Conservation (phyloP, 2,888 invertebrate genomes). For the Cataglyphis cursor region DNA sequence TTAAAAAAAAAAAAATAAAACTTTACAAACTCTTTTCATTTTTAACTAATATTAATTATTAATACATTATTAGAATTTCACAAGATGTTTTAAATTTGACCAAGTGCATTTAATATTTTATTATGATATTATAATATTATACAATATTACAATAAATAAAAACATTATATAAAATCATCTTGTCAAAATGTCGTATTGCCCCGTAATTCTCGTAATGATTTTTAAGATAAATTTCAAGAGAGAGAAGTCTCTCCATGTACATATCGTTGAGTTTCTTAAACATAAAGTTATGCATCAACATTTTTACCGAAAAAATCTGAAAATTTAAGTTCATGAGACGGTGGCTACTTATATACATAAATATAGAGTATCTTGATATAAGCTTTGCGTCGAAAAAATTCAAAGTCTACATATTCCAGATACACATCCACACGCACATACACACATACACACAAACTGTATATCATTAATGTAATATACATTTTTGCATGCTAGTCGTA, state of each 20-base stretch:
- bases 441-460: background rate
- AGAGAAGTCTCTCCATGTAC: background rate
- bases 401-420: background rate
- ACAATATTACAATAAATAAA: background rate
- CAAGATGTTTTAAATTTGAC: background rate
- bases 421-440: background rate
- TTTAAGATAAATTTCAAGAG: background rate
- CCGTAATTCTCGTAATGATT: background rate
- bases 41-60: background rate
- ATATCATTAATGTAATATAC: conserved; percentile 45
- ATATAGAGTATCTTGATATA: background rate
- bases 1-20: background rate
- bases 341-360: background rate
- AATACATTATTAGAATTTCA: background rate
- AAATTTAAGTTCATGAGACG: conserved; percentile 15
- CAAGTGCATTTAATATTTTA: background rate
- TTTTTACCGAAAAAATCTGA: background rate
- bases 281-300: conserved; percentile 3
- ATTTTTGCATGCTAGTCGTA: conserved; percentile 49
- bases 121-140: background rate
- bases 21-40: background rate
- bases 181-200: background rate
- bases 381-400: conserved; percentile 13
- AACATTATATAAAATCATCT: background rate
- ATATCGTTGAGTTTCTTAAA: background rate